Conservation (phyloP, 1,140 invertebrate genomes). For the Marisa cornuarietis region DNA sequence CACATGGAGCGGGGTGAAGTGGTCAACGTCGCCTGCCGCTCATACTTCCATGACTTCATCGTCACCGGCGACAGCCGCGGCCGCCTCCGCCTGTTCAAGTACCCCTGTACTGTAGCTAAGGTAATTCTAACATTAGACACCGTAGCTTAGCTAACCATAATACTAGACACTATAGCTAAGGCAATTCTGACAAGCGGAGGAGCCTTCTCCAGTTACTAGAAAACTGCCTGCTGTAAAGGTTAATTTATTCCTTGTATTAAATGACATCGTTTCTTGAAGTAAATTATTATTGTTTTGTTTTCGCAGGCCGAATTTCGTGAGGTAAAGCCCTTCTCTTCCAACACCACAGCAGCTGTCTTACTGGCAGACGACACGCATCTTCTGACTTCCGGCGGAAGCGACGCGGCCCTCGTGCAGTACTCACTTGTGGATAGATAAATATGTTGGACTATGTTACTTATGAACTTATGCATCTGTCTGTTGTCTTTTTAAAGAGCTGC, state of each 20-base stretch:
- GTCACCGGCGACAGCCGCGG: constrained; percentile 89
- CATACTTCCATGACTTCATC: constrained; percentile 76
- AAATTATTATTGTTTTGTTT: constrained; percentile 16
- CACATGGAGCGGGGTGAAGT: constrained; percentile 87
- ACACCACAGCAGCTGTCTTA: constrained; percentile 79
- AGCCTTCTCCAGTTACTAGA: neutral
- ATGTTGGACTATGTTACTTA: too few species aligned
- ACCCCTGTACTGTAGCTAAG: constrained; percentile 83
- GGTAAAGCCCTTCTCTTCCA: constrained; percentile 77
- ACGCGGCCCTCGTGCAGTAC: constrained; percentile 91
- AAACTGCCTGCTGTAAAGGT: neutral
- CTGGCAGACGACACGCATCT: constrained; percentile 74
- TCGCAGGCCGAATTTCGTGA: constrained; percentile 45
- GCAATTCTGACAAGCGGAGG: neutral
- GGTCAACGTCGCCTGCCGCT: constrained; percentile 78
- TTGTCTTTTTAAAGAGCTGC: too few species aligned
- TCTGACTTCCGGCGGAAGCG: constrained; percentile 82
- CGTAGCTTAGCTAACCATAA: too few species aligned
- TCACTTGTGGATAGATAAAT: constrained; percentile 33
- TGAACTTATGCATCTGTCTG: too few species aligned
- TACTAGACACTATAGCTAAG: too few species aligned
- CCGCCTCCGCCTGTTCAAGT: constrained; percentile 87
- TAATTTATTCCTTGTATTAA: neutral
- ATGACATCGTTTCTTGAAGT: too few species aligned
- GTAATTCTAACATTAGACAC: constrained; percentile 49